Base-by-base conservation (phyloP, 1,140 invertebrate species). In the Drosophila ironensis region DNA sequence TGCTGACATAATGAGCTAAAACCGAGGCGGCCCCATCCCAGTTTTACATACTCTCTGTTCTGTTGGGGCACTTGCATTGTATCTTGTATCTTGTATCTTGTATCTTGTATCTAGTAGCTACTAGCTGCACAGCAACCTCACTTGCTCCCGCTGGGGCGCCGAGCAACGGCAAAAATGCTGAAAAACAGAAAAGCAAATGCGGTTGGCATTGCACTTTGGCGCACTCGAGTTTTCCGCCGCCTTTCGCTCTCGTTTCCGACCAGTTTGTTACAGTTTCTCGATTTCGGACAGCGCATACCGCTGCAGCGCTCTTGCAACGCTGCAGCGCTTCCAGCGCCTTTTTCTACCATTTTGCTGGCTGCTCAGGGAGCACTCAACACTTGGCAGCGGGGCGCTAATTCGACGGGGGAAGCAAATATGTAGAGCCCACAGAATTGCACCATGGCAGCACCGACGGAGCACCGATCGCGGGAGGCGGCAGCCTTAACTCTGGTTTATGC, bases 1-100 rank as follows among this genome's bases (percentile, higher is more conserved):
- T 61, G 33, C 42, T 54, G 73, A 64, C 72, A 76, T 76, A 76
- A 76, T 77, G 73, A 71, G 72, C 72, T 60, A 51, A 27, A 63
- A 46, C n/a, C n/a, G n/a, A n/a, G n/a, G n/a, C n/a, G n/a, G n/a
- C n/a, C n/a, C n/a, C n/a, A n/a, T n/a, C n/a, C n/a, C n/a, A n/a
- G n/a, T n/a, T n/a, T n/a, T n/a, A n/a, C n/a, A n/a, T n/a, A n/a
- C n/a, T n/a, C n/a, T n/a, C n/a, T n/a, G n/a, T n/a, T n/a, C n/a
- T n/a, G n/a, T n/a, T n/a, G n/a, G n/a, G n/a, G n/a, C n/a, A n/a
- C n/a, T n/a, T n/a, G n/a, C n/a, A n/a, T n/a, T n/a, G n/a, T n/a
- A n/a, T n/a, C n/a, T n/a, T n/a, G n/a, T n/a, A n/a, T n/a, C n/a
- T n/a, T n/a, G n/a, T n/a, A n/a, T n/a, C n/a, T n/a, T n/a, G n/a